These are phyloP conservation scores for Lethocerus indicus DNA, from an alignment of 1,140 invertebrate species.

Conservation along the genomic window DNA sequence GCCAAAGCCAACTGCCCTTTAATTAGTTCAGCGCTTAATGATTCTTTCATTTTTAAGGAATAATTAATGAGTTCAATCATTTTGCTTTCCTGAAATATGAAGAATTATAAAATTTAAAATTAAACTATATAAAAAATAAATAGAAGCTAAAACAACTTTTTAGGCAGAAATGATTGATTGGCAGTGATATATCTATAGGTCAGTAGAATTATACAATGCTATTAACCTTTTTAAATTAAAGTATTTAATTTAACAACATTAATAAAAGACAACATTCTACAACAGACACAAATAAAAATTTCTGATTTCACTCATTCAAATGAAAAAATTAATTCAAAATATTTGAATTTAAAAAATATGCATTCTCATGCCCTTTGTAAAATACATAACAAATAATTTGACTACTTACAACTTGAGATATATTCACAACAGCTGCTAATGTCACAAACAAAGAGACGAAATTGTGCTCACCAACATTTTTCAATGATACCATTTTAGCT, in stretches of 20 bases:
- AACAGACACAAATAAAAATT: conserved; percentile 7
- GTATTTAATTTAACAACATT: background rate
- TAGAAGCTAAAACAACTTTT: background rate
- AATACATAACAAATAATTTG: background rate
- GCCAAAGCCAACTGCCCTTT: conserved; percentile 26
- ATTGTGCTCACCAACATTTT: conserved; percentile 27
- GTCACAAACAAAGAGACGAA: conserved; percentile 29
- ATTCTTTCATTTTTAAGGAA: conserved; percentile 19
- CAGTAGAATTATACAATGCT: too few relatives aligned
- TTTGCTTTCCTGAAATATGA: conserved; percentile 22
- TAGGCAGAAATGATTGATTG: too few relatives aligned
- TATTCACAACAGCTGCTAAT: conserved; percentile 24
- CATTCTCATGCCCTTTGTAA: background rate
- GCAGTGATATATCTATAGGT: too few relatives aligned
- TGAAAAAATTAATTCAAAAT: background rate
- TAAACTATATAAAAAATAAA: background rate
- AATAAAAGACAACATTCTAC: background rate
- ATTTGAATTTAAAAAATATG: background rate
- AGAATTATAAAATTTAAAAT: background rate
- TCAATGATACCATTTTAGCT: conserved; percentile 26
- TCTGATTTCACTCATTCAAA: conserved; percentile 6
- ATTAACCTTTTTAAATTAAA: background rate
- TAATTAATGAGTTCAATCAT: conserved; percentile 18
- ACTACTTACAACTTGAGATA: conserved; percentile 26
- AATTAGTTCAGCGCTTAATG: conserved; percentile 18